Evolutionary conservation across 2,888 invertebrate species (phyloP), one percentile per base, ranked within the genome.

Genomic region (Dione juno): DNA sequence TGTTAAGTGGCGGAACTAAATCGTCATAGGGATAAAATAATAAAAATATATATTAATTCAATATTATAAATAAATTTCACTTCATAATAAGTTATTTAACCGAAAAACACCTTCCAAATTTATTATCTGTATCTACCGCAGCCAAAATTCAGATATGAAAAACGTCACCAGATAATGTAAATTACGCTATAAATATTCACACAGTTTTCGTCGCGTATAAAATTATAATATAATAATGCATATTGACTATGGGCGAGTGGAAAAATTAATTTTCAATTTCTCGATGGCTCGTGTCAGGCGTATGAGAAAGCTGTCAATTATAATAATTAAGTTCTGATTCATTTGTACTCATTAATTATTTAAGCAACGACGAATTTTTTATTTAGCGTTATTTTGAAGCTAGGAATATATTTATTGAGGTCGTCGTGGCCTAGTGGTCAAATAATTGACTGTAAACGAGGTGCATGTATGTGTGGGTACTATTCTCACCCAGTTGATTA

Each of bases 101-200:
- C 40, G 16, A 37, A 10, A 54, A 54, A 37, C n/a, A 54, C n/a
- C n/a, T n/a, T 10, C 10, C n/a, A 54, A 11, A 54, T 16, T 37
- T 16, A 37, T 54, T 16, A 1, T 37, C 37, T 2, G 54, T 37
- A n/a, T n/a, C 37, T 9, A 54, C 54, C 48, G 11, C 50, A 11
- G 35, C 16, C 37, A 40, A 54, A 57, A 57, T 28, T 40, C 40
- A 57, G 43, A 43, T 43, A 59, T 28, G 21, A 45, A 28, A 48
- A 54, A 52, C 21, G 37, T 54, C 66, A 57, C 66, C 61, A 65
- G 50, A 61, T 67, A 66, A 71, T 67, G 69, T 61, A 67, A 74
- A 73, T 76, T 75, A 72, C 54, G 73, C 69, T 72, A 77, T 76
- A 73, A 74, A 74, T 74, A 76, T 74, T 73, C 74, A 65, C 66